phyloP scores from a whole-genome alignment of 2,888 invertebrate species.

The Caradrina kadenii region DNA sequence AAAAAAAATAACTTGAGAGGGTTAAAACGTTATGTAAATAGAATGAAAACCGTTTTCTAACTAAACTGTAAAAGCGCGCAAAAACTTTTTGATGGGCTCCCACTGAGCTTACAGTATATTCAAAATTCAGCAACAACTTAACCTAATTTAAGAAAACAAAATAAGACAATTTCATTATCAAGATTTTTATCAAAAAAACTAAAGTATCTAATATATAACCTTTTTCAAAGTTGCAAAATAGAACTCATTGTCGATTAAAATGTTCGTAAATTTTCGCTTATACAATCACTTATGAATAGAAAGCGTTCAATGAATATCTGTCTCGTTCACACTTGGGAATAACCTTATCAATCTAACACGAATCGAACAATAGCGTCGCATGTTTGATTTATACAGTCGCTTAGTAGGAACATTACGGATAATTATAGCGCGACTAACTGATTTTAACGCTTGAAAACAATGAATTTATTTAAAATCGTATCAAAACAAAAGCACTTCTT shows the following conservation, averaged over 20 bases:
- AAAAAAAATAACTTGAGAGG: slow-evolving; percentile 78
- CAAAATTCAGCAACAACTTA: slow-evolving; percentile 62
- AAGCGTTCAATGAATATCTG: slow-evolving; percentile 86
- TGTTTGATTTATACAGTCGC: slow-evolving; percentile 91
- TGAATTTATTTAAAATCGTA: slow-evolving; percentile 35
- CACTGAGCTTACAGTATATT: slow-evolving; percentile 71
- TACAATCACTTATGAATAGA: slow-evolving; percentile 86
- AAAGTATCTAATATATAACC: not conserved
- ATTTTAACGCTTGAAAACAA: slow-evolving; percentile 79
- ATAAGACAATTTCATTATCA: not conserved
- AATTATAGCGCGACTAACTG: slow-evolving; percentile 84
- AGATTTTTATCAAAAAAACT: not conserved
- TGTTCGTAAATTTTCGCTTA: slow-evolving; percentile 70
- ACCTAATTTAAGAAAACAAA: not conserved
- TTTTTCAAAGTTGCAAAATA: slow-evolving; percentile 10
- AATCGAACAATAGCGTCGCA: slow-evolving; percentile 90
- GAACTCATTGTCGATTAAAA: slow-evolving; percentile 41
- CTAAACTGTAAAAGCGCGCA: slow-evolving; percentile 80
- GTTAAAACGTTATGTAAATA: slow-evolving; percentile 83
- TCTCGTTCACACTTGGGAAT: slow-evolving; percentile 89
- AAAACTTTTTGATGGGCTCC: slow-evolving; percentile 84
- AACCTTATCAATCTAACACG: slow-evolving; percentile 90
- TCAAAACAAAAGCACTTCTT: slow-evolving; percentile 17
- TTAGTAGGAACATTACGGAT: slow-evolving; percentile 90
- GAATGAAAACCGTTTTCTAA: slow-evolving; percentile 82